phyloP scores from a whole-genome alignment of 2,113 vertebrate species.

The Taurulus bubalis region DNA sequence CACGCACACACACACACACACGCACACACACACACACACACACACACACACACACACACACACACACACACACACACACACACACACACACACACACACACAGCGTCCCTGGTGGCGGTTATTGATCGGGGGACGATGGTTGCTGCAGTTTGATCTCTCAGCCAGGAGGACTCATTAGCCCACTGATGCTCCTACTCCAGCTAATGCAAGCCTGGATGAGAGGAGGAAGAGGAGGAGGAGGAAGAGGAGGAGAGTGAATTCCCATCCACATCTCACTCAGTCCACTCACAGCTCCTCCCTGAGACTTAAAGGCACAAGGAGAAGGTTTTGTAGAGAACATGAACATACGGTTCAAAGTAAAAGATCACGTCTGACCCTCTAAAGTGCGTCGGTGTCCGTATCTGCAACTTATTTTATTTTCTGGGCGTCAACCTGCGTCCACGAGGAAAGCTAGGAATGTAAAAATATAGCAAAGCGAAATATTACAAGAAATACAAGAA shows the following conservation, averaged over 20 bases:
- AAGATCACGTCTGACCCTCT: too few species aligned
- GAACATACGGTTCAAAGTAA: too few species aligned
- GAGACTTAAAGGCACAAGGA: neutral
- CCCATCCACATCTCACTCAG: neutral
- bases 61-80: neutral
- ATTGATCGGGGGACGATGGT: constrained; percentile 52
- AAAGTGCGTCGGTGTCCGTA: too few species aligned
- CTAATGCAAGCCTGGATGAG: constrained; percentile 4
- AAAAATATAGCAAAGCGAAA: too few species aligned
- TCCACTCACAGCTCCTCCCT: neutral
- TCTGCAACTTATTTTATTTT: too few species aligned
- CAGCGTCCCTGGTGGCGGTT: constrained; percentile 15
- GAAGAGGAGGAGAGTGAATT: neutral
- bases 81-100: neutral
- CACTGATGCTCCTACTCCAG: constrained; percentile 30
- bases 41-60: neutral
- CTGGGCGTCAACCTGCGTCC: too few species aligned
- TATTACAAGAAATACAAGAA: too few species aligned
- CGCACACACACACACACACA: neutral
- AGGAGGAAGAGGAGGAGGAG: neutral
- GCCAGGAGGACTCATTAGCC: constrained; percentile 43
- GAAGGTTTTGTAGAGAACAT: too few species aligned
- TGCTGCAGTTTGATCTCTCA: constrained; percentile 35
- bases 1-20: neutral
- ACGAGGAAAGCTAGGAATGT: too few species aligned